Evolutionary conservation across 2,888 invertebrate genomes (phyloP).

Genomic region (Pheosia gnoma): DNA sequence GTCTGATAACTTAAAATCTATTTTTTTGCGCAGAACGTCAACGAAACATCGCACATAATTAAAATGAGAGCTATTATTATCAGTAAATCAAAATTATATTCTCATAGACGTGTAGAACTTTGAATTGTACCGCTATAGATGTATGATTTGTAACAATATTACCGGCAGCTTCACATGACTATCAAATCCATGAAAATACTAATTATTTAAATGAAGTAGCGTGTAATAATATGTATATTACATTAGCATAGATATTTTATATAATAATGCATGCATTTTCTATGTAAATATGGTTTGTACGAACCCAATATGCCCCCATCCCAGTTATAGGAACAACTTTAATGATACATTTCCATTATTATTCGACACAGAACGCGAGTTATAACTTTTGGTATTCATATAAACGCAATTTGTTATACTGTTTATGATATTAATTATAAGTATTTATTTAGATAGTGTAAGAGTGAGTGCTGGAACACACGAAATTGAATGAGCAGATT

Average conservation of each 20-base stretch:
- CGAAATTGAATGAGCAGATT: conserved; percentile 8
- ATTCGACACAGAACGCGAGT: conserved; percentile 42
- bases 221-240: not conserved
- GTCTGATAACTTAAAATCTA: no score
- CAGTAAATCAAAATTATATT: no score
- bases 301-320: conserved; percentile 22
- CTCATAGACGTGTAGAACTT: no score
- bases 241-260: not conserved
- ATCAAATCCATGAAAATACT: not conserved
- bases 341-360: conserved; percentile 48
- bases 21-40: no score
- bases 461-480: conserved; percentile 33
- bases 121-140: no score
- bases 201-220: not conserved
- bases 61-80: no score
- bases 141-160: not conserved
- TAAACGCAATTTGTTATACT: conserved; percentile 59
- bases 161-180: not conserved
- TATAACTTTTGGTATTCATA: conserved; percentile 35
- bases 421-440: conserved; percentile 73
- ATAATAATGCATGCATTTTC: conserved; percentile 9
- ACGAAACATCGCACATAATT: no score
- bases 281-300: conserved; percentile 25
- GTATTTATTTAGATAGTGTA: conserved; percentile 76
- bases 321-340: conserved; percentile 38